phyloP scores from a whole-genome alignment of 92 coral and sea anemone species.

The Blastomussa wellsi region DNA sequence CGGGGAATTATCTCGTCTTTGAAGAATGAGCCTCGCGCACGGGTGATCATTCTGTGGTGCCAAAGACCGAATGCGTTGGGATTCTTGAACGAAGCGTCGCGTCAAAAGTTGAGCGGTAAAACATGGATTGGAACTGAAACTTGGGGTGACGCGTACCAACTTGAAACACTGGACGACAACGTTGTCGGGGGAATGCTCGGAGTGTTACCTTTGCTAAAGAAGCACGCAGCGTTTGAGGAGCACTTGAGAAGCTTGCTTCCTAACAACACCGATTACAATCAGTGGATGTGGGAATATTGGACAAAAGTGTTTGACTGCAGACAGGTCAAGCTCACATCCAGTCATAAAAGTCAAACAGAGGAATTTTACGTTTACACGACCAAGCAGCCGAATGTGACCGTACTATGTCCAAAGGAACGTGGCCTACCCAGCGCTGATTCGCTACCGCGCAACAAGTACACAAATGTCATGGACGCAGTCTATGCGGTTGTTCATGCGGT shows the following conservation, averaged over 20 bases:
- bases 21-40: slow-evolving; percentile 67
- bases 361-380: slow-evolving; percentile 58
- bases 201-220: slow-evolving; percentile 75
- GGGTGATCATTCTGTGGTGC: slow-evolving; percentile 89
- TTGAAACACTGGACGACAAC: slow-evolving; percentile 53
- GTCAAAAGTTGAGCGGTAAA: slow-evolving; percentile 57
- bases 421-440: slow-evolving; percentile 64
- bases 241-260: slow-evolving; percentile 68
- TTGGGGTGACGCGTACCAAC: slow-evolving; percentile 91
- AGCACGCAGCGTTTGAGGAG: slow-evolving; percentile 62
- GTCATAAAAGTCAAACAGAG: neutral
- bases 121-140: slow-evolving; percentile 99
- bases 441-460: slow-evolving; percentile 91
- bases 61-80: slow-evolving; percentile 89
- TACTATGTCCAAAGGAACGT: slow-evolving; percentile 55
- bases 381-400: slow-evolving; percentile 56
- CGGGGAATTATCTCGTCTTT: slow-evolving; percentile 58
- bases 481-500: slow-evolving; percentile 80
- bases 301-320: slow-evolving; percentile 50
- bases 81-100: slow-evolving; percentile 80
- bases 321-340: slow-evolving; percentile 10
- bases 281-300: slow-evolving; percentile 95
- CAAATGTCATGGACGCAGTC: slow-evolving; percentile 97
- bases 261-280: slow-evolving; percentile 67
- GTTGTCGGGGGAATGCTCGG: slow-evolving; percentile 93